phyloP scores from a whole-genome alignment of 2,797 vertebrate species.

The Carcharodon carcharias region DNA sequence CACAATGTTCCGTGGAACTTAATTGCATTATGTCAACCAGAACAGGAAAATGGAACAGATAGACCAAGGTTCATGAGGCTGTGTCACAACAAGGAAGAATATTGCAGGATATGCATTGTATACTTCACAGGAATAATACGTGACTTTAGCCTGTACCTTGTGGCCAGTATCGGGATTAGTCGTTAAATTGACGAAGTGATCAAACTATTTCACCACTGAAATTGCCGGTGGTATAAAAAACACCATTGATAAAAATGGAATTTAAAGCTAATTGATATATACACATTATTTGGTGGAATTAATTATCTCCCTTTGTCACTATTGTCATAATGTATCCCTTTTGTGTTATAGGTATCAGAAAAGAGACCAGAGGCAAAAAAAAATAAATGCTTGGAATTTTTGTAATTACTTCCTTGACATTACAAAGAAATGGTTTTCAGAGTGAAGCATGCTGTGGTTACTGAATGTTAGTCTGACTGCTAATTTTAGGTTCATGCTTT shows the following conservation, averaged over 20 bases:
- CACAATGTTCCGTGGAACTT: constrained; percentile 34
- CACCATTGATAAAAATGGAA: background rate
- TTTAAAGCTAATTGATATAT: background rate
- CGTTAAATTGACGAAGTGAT: constrained; percentile 8
- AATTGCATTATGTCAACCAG: constrained; percentile 22
- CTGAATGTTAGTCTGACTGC: background rate
- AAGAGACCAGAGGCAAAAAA: background rate
- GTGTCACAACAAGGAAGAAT: constrained; percentile 27
- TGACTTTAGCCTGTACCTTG: background rate
- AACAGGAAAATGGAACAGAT: constrained; percentile 35
- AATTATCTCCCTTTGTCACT: background rate
- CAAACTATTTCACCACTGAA: background rate
- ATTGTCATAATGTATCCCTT: background rate
- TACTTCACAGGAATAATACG: background rate
- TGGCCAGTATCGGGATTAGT: background rate
- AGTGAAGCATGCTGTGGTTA: background rate
- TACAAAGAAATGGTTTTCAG: background rate
- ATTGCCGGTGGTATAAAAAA: background rate
- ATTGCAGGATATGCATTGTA: constrained; percentile 29
- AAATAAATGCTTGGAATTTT: background rate
- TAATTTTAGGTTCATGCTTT: background rate
- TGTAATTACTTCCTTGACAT: background rate
- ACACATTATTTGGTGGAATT: background rate
- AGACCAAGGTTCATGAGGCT: background rate
- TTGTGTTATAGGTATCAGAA: background rate